Evolutionary conservation across 1,140 invertebrate species (phyloP).

Genomic region (Lepidurus couesii): DNA sequence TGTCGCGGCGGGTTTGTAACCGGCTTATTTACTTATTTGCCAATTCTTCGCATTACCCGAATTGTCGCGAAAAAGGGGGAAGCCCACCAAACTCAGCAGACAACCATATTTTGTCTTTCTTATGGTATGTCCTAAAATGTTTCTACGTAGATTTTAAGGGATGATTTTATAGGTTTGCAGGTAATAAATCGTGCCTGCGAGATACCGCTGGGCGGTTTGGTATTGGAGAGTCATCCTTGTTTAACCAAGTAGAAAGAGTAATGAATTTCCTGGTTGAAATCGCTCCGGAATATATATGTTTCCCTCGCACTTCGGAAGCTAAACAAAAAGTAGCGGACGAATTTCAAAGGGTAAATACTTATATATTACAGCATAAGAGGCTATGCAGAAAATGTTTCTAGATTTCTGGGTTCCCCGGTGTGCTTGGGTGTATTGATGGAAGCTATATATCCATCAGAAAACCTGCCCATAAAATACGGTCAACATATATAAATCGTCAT

Average conservation of each 20-base stretch:
- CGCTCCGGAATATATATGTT: constrained; percentile 21
- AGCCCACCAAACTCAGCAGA: constrained; percentile 16
- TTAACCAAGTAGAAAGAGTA: constrained; percentile 12
- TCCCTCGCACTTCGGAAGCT: neutral
- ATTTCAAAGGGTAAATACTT: constrained; percentile 22
- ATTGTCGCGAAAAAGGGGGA: constrained; percentile 4
- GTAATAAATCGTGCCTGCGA: constrained; percentile 23
- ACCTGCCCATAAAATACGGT: constrained; percentile 37
- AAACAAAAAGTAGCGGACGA: neutral
- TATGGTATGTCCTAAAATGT: neutral
- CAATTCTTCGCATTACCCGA: constrained; percentile 24
- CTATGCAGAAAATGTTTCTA: neutral
- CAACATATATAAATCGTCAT: constrained; percentile 40
- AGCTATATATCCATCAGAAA: constrained; percentile 37
- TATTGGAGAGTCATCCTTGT: constrained; percentile 26
- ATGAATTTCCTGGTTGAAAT: constrained; percentile 23
- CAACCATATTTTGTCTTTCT: constrained; percentile 25
- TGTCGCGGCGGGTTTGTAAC: neutral
- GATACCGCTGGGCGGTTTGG: constrained; percentile 19
- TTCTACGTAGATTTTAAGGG: neutral
- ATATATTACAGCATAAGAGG: neutral
- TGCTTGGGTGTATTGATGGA: constrained; percentile 38
- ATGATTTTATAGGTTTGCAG: constrained; percentile 26
- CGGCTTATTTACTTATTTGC: constrained; percentile 11
- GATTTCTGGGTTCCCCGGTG: constrained; percentile 34